A percentile compares a stretch with the other conserved stretches of the same genome.
Conservation (phyloP, 2,113 vertebrate species). For the Calyptommatus sinebrachiatus region DNA sequence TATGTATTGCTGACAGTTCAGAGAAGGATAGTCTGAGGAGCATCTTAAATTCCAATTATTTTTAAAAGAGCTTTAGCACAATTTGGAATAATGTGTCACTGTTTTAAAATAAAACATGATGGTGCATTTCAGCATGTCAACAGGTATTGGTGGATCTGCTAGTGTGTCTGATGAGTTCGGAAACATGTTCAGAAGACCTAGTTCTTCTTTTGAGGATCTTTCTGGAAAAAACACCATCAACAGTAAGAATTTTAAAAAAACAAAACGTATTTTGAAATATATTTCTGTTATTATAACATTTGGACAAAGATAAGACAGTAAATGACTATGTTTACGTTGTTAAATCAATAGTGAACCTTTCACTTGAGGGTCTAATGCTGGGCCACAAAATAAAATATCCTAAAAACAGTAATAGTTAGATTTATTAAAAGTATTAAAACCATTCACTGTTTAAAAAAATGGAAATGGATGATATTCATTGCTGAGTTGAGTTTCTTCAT, state of each 20-base stretch:
- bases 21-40: background rate
- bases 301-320: no score
- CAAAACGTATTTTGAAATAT: background rate
- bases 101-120: constrained; percentile 10
- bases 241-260: constrained; percentile 68
- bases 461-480: no score
- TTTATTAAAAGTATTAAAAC: no score
- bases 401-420: no score
- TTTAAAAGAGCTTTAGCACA: background rate
- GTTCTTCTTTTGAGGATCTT: constrained; percentile 87
- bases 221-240: constrained; percentile 90
- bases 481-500: no score
- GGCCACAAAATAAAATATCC: no score
- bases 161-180: constrained; percentile 89
- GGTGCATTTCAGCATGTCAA: constrained; percentile 82
- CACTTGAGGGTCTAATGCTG: no score
- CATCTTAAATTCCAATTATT: background rate
- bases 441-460: no score
- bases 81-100: background rate
- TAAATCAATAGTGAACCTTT: no score
- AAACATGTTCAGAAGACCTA: constrained; percentile 88
- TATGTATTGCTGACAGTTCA: background rate
- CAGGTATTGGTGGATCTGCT: constrained; percentile 86
- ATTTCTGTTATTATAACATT: no score
- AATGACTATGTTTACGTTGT: no score